Evolutionary conservation across 2,113 vertebrate species (phyloP).

Genomic region (Harpagus bidentatus): DNA sequence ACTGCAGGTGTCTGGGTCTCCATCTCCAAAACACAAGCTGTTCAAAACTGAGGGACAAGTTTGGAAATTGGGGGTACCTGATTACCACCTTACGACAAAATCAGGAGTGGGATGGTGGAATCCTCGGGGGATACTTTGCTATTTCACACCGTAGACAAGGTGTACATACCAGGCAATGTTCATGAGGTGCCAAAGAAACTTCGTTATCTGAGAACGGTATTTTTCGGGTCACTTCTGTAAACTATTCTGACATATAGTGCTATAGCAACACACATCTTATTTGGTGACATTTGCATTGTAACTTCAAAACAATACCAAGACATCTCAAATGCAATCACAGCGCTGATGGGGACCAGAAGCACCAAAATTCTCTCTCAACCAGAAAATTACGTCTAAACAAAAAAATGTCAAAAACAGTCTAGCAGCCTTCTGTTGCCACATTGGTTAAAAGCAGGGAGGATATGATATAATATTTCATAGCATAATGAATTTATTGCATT

Average conservation of each 20-base stretch:
- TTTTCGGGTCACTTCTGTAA: neutral
- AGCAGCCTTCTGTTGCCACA: neutral
- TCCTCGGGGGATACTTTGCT: neutral
- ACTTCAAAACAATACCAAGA: neutral
- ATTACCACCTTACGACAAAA: neutral
- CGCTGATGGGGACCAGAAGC: fast-evolving
- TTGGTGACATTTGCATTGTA: neutral
- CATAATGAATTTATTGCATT: neutral
- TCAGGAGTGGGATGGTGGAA: neutral
- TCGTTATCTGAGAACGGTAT: neutral
- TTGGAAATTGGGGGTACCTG: neutral
- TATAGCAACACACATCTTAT: neutral
- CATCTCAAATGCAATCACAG: neutral
- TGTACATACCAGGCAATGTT: neutral
- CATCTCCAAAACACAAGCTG: neutral
- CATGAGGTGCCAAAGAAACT: neutral
- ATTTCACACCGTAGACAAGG: fast-evolving
- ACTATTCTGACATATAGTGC: neutral
- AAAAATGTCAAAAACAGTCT: neutral
- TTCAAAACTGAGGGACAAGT: neutral
- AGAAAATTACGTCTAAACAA: neutral
- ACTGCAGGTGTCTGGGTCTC: neutral
- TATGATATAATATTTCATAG: neutral
- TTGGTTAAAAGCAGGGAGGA: neutral
- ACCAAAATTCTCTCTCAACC: neutral